A percentile compares a stretch with the other conserved stretches of the same genome.
Conservation (phyloP, 53 echinoderm and acorn worm genomes). For the Mesocentrotus franciscanus region DNA sequence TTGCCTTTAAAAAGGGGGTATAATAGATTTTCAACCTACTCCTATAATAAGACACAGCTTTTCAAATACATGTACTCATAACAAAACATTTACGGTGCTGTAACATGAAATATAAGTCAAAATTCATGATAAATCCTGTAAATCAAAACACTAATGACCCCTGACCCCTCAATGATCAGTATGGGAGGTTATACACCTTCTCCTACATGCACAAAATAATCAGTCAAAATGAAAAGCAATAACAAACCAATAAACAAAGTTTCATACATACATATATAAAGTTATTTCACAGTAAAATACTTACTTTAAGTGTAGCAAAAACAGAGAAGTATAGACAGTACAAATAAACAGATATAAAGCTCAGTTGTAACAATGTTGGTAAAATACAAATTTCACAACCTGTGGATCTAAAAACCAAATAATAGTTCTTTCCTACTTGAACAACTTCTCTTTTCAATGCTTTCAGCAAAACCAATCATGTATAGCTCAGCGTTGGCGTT, state of each 20-base stretch:
- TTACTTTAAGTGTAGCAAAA: neutral
- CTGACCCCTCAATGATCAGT: neutral
- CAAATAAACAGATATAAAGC: neutral
- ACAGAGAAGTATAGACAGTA: neutral
- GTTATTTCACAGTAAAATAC: neutral
- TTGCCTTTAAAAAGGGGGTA: neutral
- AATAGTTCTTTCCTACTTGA: neutral
- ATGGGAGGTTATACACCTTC: neutral
- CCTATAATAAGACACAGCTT: neutral
- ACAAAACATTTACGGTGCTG: neutral
- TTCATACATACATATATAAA: neutral
- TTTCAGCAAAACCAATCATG: constrained; percentile 1
- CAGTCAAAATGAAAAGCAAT: neutral
- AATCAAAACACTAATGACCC: neutral
- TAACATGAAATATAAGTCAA: neutral
- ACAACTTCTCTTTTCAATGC: neutral
- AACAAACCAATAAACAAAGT: neutral
- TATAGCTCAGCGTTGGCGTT: neutral
- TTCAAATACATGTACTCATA: neutral
- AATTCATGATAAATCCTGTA: neutral
- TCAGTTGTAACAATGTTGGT: neutral
- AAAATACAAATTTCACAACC: neutral
- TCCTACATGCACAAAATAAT: neutral
- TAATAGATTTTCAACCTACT: too few species aligned
- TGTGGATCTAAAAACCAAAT: neutral